Evolutionary conservation across 1,140 invertebrate species (phyloP), one percentile per base, ranked within the genome.

Genomic region (Lepidostoma basale): DNA sequence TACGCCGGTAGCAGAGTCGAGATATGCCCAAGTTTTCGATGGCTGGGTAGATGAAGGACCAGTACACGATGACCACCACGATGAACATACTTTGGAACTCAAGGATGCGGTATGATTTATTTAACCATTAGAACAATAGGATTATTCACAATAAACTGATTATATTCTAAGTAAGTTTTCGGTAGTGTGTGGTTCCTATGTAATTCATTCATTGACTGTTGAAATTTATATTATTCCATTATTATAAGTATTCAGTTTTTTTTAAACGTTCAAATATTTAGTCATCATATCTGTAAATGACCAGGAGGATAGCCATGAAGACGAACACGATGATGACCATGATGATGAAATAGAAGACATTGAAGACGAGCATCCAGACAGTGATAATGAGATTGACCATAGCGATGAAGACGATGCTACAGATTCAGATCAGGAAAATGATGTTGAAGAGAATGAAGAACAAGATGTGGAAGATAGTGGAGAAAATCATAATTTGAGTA

Each of bases 21-120:
- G 86, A 28, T 92, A 89, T 81, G 88, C 90, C 9, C 86, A 85
- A 74, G 84, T 89, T 40, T 88, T 93, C 67, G 88, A 91, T 76
- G 90, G 90, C 9, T 92, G 90, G 90, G 84, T 92, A n/a, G 91
- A 92, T 72, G 88, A 91, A 74, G 77, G 80, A 67, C 77, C 83
- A 10, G 80, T 81, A 60, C 81, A 85, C 66, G 82, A 86, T 60
- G 81, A 83, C 60, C 83, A 85, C 68, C 85, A 87, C 74, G 82
- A 83, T 74, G 77, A 79, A 60, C 84, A 84, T 68, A 76, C 79
- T 14, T 74, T 84, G 25, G 79, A 83, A 66, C 79, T 76, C 73
- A 84, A 76, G 69, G 83, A 77, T 76, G 82, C 62, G 75, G 81
- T 81, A 76, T 79, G 77, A 36, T 18, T 18, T 58, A 36, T 33